A percentile compares a stretch with the other conserved stretches of the same genome.
Evolutionary conservation across 1,140 invertebrate species (phyloP).

Genomic region (Diabrotica virgifera): DNA sequence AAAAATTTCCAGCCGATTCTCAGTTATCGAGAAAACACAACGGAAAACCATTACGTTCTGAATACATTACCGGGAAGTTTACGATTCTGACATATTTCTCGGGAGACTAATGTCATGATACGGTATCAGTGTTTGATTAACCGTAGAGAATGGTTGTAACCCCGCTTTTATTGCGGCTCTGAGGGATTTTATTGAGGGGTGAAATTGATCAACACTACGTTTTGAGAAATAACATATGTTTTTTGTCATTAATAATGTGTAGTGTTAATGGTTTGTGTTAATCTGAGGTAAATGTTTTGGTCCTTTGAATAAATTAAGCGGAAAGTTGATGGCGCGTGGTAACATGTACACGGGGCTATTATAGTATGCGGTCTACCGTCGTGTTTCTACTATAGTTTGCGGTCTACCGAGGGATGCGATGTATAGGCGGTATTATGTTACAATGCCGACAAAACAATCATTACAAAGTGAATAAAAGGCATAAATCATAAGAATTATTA

Average conservation of each 20-base stretch:
- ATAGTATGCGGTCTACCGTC: too few relatives aligned
- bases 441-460: too few relatives aligned
- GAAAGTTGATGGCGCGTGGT: too few relatives aligned
- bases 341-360: too few relatives aligned
- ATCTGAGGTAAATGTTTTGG: background rate
- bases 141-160: conserved; percentile 12
- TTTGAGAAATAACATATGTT: conserved; percentile 18
- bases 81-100: conserved; percentile 17
- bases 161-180: conserved; percentile 13
- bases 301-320: background rate
- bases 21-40: too few relatives aligned
- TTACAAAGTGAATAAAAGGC: too few relatives aligned
- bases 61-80: conserved; percentile 13
- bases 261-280: background rate
- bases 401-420: too few relatives aligned
- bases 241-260: conserved; percentile 6
- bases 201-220: conserved; percentile 13
- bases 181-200: conserved; percentile 15
- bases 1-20: too few relatives aligned
- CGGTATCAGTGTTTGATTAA: conserved; percentile 20
- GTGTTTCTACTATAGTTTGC: too few relatives aligned
- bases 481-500: too few relatives aligned
- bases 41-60: background rate
- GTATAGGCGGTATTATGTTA: too few relatives aligned
- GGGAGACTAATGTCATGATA: conserved; percentile 16